Evolutionary conservation across 2,888 invertebrate species (phyloP), one percentile per base, ranked within the genome.

Genomic region (Lasioglossum villosulum): DNA sequence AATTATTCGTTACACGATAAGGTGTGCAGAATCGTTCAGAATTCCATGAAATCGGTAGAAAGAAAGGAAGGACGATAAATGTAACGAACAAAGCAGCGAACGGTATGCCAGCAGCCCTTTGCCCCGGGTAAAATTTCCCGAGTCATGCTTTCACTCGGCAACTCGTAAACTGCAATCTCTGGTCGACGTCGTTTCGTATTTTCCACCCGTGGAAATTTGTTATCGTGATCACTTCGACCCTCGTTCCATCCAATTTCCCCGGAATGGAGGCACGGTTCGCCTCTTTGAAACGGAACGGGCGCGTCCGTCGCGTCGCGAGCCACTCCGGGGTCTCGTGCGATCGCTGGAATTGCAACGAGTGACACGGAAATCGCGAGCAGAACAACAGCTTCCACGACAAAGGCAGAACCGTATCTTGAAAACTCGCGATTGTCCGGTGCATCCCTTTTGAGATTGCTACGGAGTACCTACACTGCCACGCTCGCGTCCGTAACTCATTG

Each of bases 201-300:
- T 86, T 63, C 42, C 56, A 75, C 73, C 66, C 78, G 23, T 12
- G 78, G 78, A 86, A 87, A 87, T 87, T 87, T 83, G 87, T 87
- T 87, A 86, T 86, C 86, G 80, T 59, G 86, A 87, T 87, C 81
- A 81, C 86, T 86, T 77, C 83, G 71, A 86, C 66, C 81, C 86
- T 75, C 78, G 86, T 86, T 82, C 77, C 86, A 75, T 87, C 86
- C 86, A 87, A 87, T 87, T 87, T 87, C 82, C 80, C 27, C 72
- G 63, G 48, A 72, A 86, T 76, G 72, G 80, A 23, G 73, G 52
- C 48, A 66, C 23, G 66, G 72, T 37, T 59, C 56, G 37, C 52
- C 74, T 68, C 45, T 48, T 78, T 72, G 75, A 52, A 76, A 75
- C 72, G 63, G 42, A 78, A 78, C 75, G 63, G 45, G 30, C 63